Base-by-base conservation (phyloP, 2,797 vertebrate genomes). In the Rousettus madagascariensis region DNA sequence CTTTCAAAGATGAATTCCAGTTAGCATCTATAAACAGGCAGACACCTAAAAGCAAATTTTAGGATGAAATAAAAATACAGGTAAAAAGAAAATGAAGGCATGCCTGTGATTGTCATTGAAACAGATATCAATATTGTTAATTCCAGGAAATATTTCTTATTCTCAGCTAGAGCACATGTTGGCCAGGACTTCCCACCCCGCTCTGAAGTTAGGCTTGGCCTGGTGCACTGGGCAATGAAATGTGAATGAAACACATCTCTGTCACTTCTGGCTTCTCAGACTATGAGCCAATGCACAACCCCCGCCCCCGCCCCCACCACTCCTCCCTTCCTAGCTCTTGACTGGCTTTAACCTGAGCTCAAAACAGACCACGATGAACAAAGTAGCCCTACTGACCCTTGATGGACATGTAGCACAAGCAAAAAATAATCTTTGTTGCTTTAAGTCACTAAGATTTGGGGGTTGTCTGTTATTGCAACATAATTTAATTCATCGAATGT, bases 371-470 rank as follows among this genome's bases (percentile, higher is more conserved):
- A 5, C 16, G 26, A 11, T 13, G 26, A 72, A 49, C 55, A 36
- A 83, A 61, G 16, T 49, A n/a, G 8, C 46, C 7, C 63, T 13
- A 20, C 2, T 36, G 75, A 65, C 33, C 19, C 53, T 26, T 61
- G 12, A 65, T 30, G 61, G 46, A 43, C 46, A 51, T 8, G 28
- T 10, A 53, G 17, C 49, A 59, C 19, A 41, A 86, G 33, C 33
- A 55, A 83, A 80, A 86, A 55, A 28, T 33, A 22, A 80, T 53
- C 92, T 90, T 41, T 51, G 61, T 46, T 74, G 26, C n/a, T 80
- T 71, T 78, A 66, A 65, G n/a, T 94, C 57, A 66, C 59, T 80
- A 46, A 46, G 57, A 72, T 84, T 74, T 95, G 20, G 7, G 26
- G 26, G 13, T 24, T 86, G 16, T 24, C 86, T 91, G 36, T 75